phyloP scores from a whole-genome alignment of 2,888 invertebrate genomes.

The Mythimna vitellina region DNA sequence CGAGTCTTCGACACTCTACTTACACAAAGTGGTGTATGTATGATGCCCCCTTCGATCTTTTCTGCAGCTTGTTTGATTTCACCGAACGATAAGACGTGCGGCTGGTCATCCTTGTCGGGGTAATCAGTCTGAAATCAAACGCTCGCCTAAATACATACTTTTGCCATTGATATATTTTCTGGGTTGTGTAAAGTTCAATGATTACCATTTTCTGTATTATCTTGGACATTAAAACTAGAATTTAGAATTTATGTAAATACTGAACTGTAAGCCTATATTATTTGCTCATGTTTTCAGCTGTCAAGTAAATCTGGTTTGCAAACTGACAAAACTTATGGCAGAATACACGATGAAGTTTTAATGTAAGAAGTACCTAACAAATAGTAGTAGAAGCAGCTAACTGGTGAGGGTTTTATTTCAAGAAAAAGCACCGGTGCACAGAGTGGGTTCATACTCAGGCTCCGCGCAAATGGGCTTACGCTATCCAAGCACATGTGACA shows the following conservation, averaged over 20 bases:
- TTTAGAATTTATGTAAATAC: constrained; percentile 23
- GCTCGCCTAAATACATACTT: background rate
- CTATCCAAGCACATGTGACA: background rate
- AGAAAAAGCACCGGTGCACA: background rate
- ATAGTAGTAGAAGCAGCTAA: background rate
- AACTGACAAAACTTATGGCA: background rate
- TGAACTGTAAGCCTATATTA: constrained; percentile 6
- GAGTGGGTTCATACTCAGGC: background rate
- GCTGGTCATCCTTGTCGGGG: constrained; percentile 38
- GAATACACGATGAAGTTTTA: background rate
- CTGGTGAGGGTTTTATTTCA: background rate
- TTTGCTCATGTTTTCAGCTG: constrained; percentile 17
- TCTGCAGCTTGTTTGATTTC: constrained; percentile 85
- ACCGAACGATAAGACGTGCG: constrained; percentile 78
- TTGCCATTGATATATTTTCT: background rate
- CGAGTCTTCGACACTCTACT: constrained; percentile 57
- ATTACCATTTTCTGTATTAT: constrained; percentile 34
- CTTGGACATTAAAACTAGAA: constrained; percentile 24
- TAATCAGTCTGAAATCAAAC: constrained; percentile 60
- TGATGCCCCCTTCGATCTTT: constrained; percentile 82
- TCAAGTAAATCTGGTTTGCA: background rate
- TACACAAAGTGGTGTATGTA: constrained; percentile 87
- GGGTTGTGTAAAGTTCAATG: background rate
- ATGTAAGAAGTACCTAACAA: background rate
- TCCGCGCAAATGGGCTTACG: background rate